phyloP scores from a whole-genome alignment of 2,113 vertebrate genomes.

The Camelus bactrianus region DNA sequence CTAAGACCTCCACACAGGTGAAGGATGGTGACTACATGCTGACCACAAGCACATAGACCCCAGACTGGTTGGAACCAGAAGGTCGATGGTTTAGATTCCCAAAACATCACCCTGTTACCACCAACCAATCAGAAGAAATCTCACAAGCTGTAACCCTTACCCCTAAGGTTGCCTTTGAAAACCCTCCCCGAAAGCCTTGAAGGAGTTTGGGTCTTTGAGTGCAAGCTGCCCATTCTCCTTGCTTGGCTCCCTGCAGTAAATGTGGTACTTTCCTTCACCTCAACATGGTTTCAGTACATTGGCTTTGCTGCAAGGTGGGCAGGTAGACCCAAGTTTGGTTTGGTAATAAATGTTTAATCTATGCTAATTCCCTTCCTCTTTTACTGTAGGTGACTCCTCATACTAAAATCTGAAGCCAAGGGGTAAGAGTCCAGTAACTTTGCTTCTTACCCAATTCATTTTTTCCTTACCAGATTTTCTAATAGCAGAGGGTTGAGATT shows the following conservation, averaged over 20 bases:
- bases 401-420: background rate
- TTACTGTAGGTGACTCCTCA: background rate
- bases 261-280: background rate
- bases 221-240: background rate
- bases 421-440: background rate
- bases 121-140: background rate
- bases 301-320: background rate
- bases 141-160: background rate
- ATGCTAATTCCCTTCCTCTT: background rate
- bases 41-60: background rate
- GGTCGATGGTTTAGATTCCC: background rate
- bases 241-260: background rate
- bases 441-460: background rate
- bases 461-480: conserved; percentile 28
- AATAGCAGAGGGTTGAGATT: conserved; percentile 11
- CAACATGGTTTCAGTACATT: background rate
- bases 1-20: background rate
- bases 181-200: background rate
- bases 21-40: background rate
- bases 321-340: background rate
- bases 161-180: background rate
- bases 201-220: background rate
- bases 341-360: background rate
- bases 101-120: background rate
- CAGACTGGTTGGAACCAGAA: background rate